These are phyloP conservation scores for Rhabdophis nuchalis DNA, from an alignment of 2,797 vertebrate genomes.

Conservation along the genomic window DNA sequence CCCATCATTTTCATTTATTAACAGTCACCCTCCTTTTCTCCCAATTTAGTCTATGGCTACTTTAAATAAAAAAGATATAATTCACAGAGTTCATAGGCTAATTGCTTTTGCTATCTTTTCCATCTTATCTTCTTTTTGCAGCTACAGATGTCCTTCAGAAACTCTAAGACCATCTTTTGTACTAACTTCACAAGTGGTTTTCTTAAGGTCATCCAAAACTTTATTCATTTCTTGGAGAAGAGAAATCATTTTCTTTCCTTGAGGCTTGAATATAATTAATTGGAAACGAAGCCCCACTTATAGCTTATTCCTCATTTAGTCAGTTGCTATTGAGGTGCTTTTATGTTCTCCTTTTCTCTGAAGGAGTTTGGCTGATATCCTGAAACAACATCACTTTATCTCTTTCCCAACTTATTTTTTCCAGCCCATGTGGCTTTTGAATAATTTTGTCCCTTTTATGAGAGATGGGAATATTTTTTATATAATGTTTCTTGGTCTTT, in stretches of 20 bases:
- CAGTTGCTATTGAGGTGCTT: background rate
- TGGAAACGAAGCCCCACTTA: background rate
- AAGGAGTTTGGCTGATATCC: background rate
- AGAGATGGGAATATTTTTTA: background rate
- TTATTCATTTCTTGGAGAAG: background rate
- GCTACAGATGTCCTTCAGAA: background rate
- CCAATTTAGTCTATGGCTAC: background rate
- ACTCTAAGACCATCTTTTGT: background rate
- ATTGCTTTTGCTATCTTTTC: background rate
- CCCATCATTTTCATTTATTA: background rate
- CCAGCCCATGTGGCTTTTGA: background rate
- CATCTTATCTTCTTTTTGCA: background rate
- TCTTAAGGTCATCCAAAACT: background rate
- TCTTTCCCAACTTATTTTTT: background rate
- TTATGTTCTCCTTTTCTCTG: background rate
- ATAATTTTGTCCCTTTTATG: background rate
- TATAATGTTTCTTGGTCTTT: background rate
- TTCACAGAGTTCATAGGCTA: background rate
- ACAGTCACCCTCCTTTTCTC: background rate
- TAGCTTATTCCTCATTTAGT: background rate
- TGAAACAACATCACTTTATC: background rate
- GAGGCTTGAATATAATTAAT: background rate
- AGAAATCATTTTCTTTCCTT: background rate
- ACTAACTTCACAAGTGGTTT: background rate
- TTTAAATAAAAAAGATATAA: background rate